phyloP scores from a whole-genome alignment of 1,140 invertebrate species.

The Temnothorax longispinosus region DNA sequence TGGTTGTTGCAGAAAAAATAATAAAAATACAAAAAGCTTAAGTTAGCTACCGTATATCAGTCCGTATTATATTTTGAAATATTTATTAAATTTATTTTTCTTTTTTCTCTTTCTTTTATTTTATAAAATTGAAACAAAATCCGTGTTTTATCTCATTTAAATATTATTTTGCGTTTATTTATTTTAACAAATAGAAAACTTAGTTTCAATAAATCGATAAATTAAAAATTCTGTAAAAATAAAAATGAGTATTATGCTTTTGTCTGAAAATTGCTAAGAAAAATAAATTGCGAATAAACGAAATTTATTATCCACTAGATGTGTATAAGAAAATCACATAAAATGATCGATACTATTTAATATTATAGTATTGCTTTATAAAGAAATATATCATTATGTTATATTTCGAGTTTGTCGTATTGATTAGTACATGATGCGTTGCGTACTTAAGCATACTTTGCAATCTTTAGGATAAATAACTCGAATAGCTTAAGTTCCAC shows the following conservation, averaged over 20 bases:
- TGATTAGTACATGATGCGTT: slow-evolving; percentile 28
- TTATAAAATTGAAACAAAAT: not conserved
- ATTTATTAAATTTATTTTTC: not conserved
- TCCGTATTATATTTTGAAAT: not conserved
- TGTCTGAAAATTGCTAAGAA: not conserved
- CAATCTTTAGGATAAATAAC: slow-evolving; percentile 62
- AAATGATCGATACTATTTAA: not conserved
- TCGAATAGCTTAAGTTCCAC: slow-evolving; percentile 48
- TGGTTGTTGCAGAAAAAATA: not conserved
- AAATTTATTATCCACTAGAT: not conserved
- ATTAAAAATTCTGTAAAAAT: not conserved
- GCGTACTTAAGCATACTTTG: slow-evolving; percentile 51
- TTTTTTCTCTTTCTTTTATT: not conserved
- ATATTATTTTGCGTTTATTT: not conserved
- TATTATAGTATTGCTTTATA: not conserved
- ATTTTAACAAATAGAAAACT: slow-evolving; percentile 1
- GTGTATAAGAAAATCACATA: not conserved
- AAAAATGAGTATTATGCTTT: not conserved
- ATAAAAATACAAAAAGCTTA: not conserved
- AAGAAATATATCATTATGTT: not conserved
- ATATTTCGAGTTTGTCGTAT: not conserved
- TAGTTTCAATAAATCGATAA: not conserved
- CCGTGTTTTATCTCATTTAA: not conserved
- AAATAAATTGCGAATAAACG: not conserved
- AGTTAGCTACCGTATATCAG: not conserved